These are phyloP conservation scores for Clivina fossor DNA, from an alignment of 2,888 invertebrate genomes.

Conservation along the genomic window DNA sequence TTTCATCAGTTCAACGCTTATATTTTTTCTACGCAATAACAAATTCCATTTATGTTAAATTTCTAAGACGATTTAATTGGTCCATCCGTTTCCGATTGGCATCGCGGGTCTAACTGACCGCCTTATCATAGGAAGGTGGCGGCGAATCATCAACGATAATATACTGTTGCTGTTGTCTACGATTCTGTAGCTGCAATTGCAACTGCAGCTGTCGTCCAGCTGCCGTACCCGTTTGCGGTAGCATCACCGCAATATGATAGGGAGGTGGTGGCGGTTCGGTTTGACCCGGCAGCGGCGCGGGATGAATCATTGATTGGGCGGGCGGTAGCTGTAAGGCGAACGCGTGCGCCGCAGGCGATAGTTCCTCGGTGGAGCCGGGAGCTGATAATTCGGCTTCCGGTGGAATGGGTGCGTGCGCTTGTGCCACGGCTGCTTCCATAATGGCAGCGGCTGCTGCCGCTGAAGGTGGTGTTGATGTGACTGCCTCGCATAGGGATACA, in stretches of 20 bases:
- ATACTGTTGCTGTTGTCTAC: background rate
- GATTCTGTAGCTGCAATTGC: background rate
- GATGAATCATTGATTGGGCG: no score
- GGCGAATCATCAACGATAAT: constrained; percentile 58
- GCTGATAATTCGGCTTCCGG: constrained; percentile 55
- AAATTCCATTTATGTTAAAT: no score
- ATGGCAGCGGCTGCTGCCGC: constrained; percentile 37
- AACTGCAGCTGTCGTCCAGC: no score
- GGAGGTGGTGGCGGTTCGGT: constrained; percentile 78
- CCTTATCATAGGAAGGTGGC: constrained; percentile 76
- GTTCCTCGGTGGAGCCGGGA: constrained; percentile 35
- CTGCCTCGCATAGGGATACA: constrained; percentile 58
- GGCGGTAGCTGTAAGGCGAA: no score
- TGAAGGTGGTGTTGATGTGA: constrained; percentile 43
- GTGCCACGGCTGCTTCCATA: constrained; percentile 49
- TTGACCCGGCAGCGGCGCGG: no score
- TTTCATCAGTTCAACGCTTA: no score
- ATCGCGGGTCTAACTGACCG: constrained; percentile 67
- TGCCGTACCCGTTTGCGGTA: constrained; percentile 60
- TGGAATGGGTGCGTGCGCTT: constrained; percentile 50
- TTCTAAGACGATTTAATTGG: no score
- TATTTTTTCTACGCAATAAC: no score
- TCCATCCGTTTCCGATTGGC: no score
- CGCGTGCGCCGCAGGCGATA: no score
- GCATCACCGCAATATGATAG: constrained; percentile 79